phyloP scores from a whole-genome alignment of 64 coral and sea anemone genomes.

The Porites lutea region DNA sequence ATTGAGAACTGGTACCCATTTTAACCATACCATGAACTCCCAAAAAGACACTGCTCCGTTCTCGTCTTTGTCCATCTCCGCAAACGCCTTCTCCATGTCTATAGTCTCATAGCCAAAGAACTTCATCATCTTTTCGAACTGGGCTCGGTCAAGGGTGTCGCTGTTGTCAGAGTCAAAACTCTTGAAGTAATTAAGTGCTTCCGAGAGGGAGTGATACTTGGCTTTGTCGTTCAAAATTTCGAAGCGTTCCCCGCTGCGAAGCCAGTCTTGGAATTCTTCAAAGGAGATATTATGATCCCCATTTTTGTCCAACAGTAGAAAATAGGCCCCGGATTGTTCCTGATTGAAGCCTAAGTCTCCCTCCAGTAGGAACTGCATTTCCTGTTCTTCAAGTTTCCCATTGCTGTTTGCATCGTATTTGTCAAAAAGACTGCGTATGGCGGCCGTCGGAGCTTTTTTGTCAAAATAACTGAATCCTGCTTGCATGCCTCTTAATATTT shows the following conservation, averaged over 20 bases:
- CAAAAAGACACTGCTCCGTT: constrained; percentile 44
- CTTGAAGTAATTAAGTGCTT: constrained; percentile 29
- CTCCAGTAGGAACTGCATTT: constrained; percentile 30
- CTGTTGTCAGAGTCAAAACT: constrained; percentile 36
- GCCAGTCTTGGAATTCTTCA: constrained; percentile 58
- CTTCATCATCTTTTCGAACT: constrained; percentile 48
- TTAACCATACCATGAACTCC: constrained; percentile 53
- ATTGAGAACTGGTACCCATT: constrained; percentile 41
- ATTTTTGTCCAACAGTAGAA: constrained; percentile 49
- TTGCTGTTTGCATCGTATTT: constrained; percentile 39
- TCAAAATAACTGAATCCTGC: constrained; percentile 51
- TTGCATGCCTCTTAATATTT: constrained; percentile 13
- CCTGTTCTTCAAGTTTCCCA: constrained; percentile 31
- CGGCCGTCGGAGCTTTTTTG: constrained; percentile 32
- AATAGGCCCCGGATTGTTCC: constrained; percentile 24
- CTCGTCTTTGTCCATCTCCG: constrained; percentile 25
- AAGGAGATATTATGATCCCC: constrained; percentile 39
- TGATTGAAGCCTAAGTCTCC: constrained; percentile 17
- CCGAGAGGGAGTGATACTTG: background rate
- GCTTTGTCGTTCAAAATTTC: constrained; percentile 37
- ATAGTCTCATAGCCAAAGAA: constrained; percentile 22
- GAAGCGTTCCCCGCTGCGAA: constrained; percentile 46
- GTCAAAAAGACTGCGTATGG: constrained; percentile 36
- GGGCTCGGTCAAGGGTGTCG: constrained; percentile 18
- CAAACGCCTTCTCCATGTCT: constrained; percentile 33